Evolutionary conservation across 2,113 vertebrate species (phyloP).

Genomic region (Cariama cristata): DNA sequence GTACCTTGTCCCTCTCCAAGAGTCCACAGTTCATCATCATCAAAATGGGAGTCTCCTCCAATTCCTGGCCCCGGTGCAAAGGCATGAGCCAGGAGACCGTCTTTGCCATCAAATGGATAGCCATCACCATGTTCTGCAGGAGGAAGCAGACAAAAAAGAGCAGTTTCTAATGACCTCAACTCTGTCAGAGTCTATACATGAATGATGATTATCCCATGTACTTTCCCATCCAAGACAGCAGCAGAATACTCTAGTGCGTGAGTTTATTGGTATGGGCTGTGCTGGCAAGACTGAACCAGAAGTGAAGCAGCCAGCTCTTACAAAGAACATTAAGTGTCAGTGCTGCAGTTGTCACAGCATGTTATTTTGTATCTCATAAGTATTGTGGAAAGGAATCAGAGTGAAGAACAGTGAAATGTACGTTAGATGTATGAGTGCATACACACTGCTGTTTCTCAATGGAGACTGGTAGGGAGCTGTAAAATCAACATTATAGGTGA

Average conservation of each 20-base stretch:
- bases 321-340: neutral
- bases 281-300: neutral
- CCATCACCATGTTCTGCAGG: constrained; percentile 94
- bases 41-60: constrained; percentile 97
- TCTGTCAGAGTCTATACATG: neutral
- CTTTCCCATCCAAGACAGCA: neutral
- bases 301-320: neutral
- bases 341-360: neutral
- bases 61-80: constrained; percentile 93
- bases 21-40: constrained; percentile 98
- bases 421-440: no score
- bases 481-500: neutral
- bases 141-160: neutral
- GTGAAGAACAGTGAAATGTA: neutral
- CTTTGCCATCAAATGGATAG: constrained; percentile 98
- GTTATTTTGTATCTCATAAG: neutral
- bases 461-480: neutral
- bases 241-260: neutral
- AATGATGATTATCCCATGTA: neutral
- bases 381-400: neutral
- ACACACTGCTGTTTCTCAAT: neutral
- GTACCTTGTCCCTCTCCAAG: constrained; percentile 97
- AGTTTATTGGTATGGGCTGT: neutral
- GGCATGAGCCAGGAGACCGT: constrained; percentile 95
- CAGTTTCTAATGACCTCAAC: neutral